Conservation (phyloP, 2,113 vertebrate species). For the Zosterops borbonicus region DNA sequence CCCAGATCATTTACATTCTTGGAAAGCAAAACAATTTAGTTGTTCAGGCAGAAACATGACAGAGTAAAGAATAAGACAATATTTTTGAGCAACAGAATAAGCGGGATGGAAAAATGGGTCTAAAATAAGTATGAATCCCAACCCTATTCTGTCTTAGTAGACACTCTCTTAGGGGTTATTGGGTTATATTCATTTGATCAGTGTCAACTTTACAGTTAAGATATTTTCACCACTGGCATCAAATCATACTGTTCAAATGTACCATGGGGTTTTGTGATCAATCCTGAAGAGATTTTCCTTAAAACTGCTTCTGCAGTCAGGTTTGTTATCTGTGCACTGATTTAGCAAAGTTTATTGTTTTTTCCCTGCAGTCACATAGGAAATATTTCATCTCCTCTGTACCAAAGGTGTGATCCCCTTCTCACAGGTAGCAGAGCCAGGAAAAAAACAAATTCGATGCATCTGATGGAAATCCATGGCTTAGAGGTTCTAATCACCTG, state of each 20-base stretch:
- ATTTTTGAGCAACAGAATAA: neutral
- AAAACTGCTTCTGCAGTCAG: neutral
- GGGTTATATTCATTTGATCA: neutral
- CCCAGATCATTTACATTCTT: neutral
- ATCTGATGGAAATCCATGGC: neutral
- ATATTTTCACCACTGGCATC: neutral
- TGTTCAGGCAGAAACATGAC: neutral
- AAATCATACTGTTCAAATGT: neutral
- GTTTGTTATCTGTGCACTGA: neutral
- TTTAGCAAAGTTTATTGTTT: neutral
- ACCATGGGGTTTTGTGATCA: neutral
- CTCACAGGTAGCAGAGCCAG: neutral
- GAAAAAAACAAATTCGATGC: neutral
- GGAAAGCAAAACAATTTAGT: neutral
- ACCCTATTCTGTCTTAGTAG: neutral
- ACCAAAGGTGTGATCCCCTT: neutral
- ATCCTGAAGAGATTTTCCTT: neutral
- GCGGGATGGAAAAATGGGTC: neutral
- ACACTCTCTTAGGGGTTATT: neutral
- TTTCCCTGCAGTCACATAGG: neutral
- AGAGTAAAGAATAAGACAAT: neutral
- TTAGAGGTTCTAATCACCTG: neutral
- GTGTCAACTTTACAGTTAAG: neutral
- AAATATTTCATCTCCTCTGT: neutral
- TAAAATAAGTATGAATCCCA: neutral